phyloP scores from a whole-genome alignment of 2,113 vertebrate genomes.

The Shinisaurus crocodilurus region DNA sequence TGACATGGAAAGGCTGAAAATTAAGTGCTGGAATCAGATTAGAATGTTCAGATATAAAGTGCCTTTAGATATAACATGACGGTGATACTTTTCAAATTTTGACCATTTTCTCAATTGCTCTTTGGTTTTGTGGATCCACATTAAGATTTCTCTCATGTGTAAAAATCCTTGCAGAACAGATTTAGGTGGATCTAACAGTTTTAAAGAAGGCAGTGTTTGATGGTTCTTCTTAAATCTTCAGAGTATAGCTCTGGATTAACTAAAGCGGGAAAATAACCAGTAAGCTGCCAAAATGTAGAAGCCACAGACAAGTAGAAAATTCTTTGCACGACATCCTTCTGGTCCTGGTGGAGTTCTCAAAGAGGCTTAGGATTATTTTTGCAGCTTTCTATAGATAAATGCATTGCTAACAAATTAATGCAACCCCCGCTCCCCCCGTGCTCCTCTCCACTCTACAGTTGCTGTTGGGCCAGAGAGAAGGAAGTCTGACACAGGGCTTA shows the following conservation, averaged over 20 bases:
- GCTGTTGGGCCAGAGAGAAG: slow-evolving; percentile 82
- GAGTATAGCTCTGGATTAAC: slow-evolving; percentile 33
- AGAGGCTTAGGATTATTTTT: slow-evolving; percentile 14
- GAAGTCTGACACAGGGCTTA: slow-evolving; percentile 83
- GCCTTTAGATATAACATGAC: background rate
- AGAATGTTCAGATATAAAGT: background rate
- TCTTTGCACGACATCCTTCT: slow-evolving; percentile 19
- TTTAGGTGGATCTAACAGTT: slow-evolving; percentile 23
- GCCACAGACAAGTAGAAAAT: background rate
- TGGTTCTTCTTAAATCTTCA: slow-evolving; percentile 29
- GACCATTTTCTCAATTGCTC: background rate
- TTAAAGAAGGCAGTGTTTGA: slow-evolving; percentile 3
- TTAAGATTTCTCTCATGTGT: slow-evolving; percentile 26
- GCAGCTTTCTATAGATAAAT: slow-evolving; percentile 3
- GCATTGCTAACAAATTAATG: slow-evolving; percentile 4
- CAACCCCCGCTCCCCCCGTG: slow-evolving; percentile 32
- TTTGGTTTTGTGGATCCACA: slow-evolving; percentile 31
- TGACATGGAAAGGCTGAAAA: slow-evolving; percentile 39
- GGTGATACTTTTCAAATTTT: slow-evolving; percentile 8
- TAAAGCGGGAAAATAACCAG: slow-evolving; percentile 10
- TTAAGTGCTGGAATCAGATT: slow-evolving; percentile 21
- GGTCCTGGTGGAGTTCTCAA: slow-evolving; percentile 4
- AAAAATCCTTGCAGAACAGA: background rate
- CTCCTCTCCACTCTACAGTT: slow-evolving; percentile 71
- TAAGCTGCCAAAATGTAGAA: slow-evolving; percentile 25